A percentile compares a stretch with the other conserved stretches of the same genome.
These are phyloP conservation scores for Epicampocera succincta DNA, from an alignment of 2,888 invertebrate genomes.

Conservation along the genomic window DNA sequence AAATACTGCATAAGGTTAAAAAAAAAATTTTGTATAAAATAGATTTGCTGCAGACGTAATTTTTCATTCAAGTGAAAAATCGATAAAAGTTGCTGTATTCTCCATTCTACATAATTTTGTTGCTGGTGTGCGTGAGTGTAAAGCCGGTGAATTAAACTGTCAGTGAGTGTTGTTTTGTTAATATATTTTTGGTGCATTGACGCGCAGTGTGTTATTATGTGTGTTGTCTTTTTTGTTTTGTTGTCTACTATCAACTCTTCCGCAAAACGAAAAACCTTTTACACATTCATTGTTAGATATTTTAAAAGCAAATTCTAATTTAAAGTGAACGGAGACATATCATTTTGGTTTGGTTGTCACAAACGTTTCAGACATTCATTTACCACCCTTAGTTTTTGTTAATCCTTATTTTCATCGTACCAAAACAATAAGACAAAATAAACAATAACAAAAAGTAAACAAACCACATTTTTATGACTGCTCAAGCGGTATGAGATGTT, in stretches of 20 bases:
- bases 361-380: constrained; percentile 21
- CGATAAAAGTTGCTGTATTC: constrained; percentile 74
- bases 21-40: constrained; percentile 32
- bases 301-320: too few relatives aligned
- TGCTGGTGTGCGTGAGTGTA: constrained; percentile 59
- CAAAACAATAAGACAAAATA: constrained; percentile 53
- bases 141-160: constrained; percentile 71
- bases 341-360: too few relatives aligned
- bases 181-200: constrained; percentile 36
- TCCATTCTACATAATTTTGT: constrained; percentile 36
- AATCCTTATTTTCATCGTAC: constrained; percentile 2
- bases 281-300: too few relatives aligned
- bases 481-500: constrained; percentile 1
- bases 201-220: constrained; percentile 56
- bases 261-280: constrained; percentile 17
- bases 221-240: constrained; percentile 42
- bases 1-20: constrained; percentile 11
- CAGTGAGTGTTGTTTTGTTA: constrained; percentile 33
- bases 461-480: constrained; percentile 63
- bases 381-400: constrained; percentile 21
- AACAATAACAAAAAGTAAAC: constrained; percentile 59
- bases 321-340: too few relatives aligned
- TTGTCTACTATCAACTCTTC: constrained; percentile 8
- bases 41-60: constrained; percentile 63
- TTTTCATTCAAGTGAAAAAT: constrained; percentile 72